Evolutionary conservation across 2,888 invertebrate genomes (phyloP), one percentile per base, ranked within the genome.

Genomic region (Agrochola lychnidis): DNA sequence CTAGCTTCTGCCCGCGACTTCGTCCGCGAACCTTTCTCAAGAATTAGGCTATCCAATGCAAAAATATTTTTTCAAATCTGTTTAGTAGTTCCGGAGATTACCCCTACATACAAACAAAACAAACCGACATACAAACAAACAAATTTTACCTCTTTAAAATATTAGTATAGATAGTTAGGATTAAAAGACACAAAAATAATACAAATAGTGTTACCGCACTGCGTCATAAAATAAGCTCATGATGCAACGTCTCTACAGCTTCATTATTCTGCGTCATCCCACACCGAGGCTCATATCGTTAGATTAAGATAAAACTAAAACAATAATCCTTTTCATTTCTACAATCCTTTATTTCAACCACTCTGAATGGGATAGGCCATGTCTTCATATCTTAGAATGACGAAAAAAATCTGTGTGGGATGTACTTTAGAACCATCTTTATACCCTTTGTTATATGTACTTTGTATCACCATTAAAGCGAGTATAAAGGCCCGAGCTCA

Each of bases 281-380:
- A 92, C 92, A 90, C 90, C 91, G 91, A 89, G 91, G 91, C 92
- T 94, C 94, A 94, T 94, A 95, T 94, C 94, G 94, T 94, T 94
- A 94, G 95, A 96, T 96, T 95, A 92, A 95, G 95, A 96, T 96
- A 95, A 95, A 96, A 96, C 94, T 95, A 95, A 96, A 96, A 96
- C 96, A 96, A 96, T 96, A 95, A 96, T 96, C 96, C 95, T 96
- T 96, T 96, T 95, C 94, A 95, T 95, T 95, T 93, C 89, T 90
- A 88, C 90, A 91, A 90, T 93, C 94, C 92, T 95, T 96, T 96
- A 95, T 95, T 96, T 95, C 92, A 93, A 91, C 83, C 89, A 88
- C 89, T 91, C 91, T 94, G 94, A 94, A 94, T 93, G 87, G 91
- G 88, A 91, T 91, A 92, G 91, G 82, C 91, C 89, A 93, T 91